Percentiles rank a stretch among this genome's conserved stretches.
Evolutionary conservation across 2,113 vertebrate species (phyloP).

Genomic region (Cromileptes altivelis): DNA sequence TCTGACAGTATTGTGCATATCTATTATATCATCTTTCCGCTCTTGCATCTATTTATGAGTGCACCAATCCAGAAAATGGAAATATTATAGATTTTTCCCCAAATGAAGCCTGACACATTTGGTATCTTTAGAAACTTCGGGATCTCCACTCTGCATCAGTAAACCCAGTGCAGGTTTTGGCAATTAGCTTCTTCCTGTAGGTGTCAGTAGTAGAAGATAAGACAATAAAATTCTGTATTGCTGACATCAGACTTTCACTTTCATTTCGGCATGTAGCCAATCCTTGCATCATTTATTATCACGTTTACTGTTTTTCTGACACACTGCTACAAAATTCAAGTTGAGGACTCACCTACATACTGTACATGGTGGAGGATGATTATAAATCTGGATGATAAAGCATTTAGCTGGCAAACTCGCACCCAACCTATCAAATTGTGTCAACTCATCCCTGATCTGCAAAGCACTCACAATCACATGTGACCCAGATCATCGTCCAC

Average conservation of each 20-base stretch:
- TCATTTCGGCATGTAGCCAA: neutral
- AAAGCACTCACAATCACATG: no score
- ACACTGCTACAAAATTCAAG: neutral
- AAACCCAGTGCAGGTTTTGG: no score
- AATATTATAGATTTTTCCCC: neutral
- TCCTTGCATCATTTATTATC: neutral
- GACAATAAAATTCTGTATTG: neutral
- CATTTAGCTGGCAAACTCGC: no score
- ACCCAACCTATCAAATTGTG: no score
- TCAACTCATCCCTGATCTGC: no score
- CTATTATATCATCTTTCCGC: neutral
- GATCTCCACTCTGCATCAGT: neutral
- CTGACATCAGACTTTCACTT: neutral
- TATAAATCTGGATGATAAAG: neutral
- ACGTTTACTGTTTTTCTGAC: neutral
- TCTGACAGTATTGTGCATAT: neutral
- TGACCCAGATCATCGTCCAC: no score
- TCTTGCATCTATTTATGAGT: neutral
- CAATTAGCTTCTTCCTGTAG: neutral
- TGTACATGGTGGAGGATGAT: neutral
- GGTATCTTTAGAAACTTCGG: neutral
- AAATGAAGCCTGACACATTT: neutral
- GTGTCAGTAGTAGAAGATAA: slow-evolving; percentile 3
- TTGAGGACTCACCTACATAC: neutral
- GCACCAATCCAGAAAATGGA: neutral